phyloP scores from a whole-genome alignment of 2,113 vertebrate species.

The Paramormyrops kingsleyae region DNA sequence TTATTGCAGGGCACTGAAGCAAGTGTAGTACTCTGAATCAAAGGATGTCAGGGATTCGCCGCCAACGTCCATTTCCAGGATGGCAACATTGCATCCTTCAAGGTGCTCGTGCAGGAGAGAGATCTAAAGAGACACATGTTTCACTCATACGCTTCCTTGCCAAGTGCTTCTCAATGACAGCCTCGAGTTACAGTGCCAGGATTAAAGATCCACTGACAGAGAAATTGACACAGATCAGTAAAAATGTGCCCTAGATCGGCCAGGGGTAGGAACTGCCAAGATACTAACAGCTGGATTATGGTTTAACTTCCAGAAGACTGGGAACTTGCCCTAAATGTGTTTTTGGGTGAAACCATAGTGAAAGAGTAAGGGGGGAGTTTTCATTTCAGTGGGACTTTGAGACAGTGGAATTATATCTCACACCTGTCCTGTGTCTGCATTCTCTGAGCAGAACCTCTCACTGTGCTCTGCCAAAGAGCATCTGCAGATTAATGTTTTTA shows the following conservation, averaged over 20 bases:
- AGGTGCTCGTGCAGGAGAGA: not conserved
- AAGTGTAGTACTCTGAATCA: not conserved
- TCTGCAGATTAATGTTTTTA: slow-evolving; percentile 2
- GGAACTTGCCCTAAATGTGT: not conserved
- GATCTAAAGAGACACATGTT: not conserved
- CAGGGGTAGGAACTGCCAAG: not conserved
- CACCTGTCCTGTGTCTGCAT: slow-evolving; percentile 3
- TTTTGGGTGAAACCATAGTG: not conserved
- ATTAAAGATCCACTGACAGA: not conserved
- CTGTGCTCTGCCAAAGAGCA: slow-evolving; percentile 4
- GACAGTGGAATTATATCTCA: not conserved
- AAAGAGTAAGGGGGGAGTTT: not conserved
- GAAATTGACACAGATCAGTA: not conserved
- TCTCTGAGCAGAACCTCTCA: not conserved
- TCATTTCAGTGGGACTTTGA: not conserved
- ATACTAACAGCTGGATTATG: not conserved
- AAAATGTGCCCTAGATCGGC: not conserved
- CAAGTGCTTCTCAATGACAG: not conserved
- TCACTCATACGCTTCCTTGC: not conserved
- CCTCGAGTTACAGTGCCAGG: not conserved
- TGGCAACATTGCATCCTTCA: not conserved
- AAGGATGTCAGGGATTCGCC: not conserved
- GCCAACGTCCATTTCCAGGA: not conserved
- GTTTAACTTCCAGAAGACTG: not conserved
- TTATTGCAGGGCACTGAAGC: not conserved